A percentile compares a stretch with the other conserved stretches of the same genome.
Conservation (phyloP, 2,113 vertebrate species). For the Lophochroa leadbeateri region DNA sequence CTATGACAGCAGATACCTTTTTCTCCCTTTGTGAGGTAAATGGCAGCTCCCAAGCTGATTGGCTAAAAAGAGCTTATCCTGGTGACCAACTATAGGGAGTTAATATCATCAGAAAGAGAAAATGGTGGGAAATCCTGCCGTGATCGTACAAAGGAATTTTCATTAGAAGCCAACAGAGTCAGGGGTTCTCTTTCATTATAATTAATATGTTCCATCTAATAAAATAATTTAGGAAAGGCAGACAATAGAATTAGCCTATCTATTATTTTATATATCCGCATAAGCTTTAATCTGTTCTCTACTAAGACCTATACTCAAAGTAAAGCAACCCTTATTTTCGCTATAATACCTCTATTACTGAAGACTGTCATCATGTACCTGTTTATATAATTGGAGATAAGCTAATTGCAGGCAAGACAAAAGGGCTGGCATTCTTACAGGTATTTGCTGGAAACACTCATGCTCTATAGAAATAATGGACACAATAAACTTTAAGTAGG, state of each 20-base stretch:
- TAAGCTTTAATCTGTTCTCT: constrained; percentile 72
- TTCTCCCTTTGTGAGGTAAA: constrained; percentile 81
- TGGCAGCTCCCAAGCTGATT: constrained; percentile 82
- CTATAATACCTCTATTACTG: constrained; percentile 39
- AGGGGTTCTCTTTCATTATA: constrained; percentile 73
- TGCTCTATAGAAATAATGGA: constrained; percentile 14
- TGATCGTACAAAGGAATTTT: constrained; percentile 79
- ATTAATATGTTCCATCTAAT: constrained; percentile 78
- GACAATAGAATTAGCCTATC: constrained; percentile 71
- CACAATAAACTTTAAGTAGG: constrained; percentile 7
- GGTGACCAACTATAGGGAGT: constrained; percentile 79
- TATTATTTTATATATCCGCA: constrained; percentile 66
- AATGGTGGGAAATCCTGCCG: constrained; percentile 77
- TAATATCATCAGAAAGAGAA: constrained; percentile 78
- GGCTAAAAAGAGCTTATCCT: constrained; percentile 80
- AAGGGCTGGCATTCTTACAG: constrained; percentile 58
- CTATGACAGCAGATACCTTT: constrained; percentile 80
- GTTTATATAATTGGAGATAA: constrained; percentile 74
- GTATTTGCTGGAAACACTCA: constrained; percentile 7
- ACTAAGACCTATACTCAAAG: constrained; percentile 61
- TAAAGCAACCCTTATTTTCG: constrained; percentile 71
- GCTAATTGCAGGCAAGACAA: constrained; percentile 68
- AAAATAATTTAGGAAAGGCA: constrained; percentile 75
- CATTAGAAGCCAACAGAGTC: constrained; percentile 73
- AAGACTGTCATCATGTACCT: constrained; percentile 52